A percentile compares a stretch with the other conserved stretches of the same genome.
Evolutionary conservation across 2,888 invertebrate species (phyloP).

Genomic region (Pediacus dermestoides): DNA sequence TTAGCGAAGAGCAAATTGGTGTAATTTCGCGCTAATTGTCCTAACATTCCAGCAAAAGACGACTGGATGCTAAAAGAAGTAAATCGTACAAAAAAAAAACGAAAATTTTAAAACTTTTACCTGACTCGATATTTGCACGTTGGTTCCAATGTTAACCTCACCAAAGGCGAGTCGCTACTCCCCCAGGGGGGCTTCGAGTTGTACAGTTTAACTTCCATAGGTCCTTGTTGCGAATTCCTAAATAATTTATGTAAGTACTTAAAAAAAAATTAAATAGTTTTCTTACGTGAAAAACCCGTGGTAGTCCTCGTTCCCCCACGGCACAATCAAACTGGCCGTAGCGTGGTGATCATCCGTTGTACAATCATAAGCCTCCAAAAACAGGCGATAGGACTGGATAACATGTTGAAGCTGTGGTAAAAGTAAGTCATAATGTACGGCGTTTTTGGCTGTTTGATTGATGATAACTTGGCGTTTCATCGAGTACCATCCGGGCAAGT

Average conservation of each 20-base stretch:
- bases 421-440: constrained; percentile 60
- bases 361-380: constrained; percentile 55
- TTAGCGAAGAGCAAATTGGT: constrained; percentile 63
- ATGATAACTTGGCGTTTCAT: constrained; percentile 47
- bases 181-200: constrained; percentile 50
- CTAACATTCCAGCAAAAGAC: constrained; percentile 58
- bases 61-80: constrained; percentile 52
- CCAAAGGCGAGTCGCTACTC: constrained; percentile 49
- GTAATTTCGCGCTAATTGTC: constrained; percentile 65
- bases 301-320: constrained; percentile 63
- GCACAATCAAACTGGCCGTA: constrained; percentile 59
- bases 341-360: constrained; percentile 55
- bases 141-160: constrained; percentile 66
- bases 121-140: constrained; percentile 66
- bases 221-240: constrained; percentile 49
- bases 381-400: constrained; percentile 60
- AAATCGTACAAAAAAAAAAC: not conserved
- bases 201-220: constrained; percentile 59
- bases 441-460: constrained; percentile 56
- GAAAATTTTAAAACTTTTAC: constrained; percentile 45
- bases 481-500: constrained; percentile 40
- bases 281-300: constrained; percentile 61
- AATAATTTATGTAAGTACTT: too few relatives aligned
- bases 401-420: constrained; percentile 57
- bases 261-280: constrained; percentile 16